Percentiles rank a stretch among this genome's conserved stretches.
Conservation (phyloP, 1,140 invertebrate genomes). For the Varroa destructor region DNA sequence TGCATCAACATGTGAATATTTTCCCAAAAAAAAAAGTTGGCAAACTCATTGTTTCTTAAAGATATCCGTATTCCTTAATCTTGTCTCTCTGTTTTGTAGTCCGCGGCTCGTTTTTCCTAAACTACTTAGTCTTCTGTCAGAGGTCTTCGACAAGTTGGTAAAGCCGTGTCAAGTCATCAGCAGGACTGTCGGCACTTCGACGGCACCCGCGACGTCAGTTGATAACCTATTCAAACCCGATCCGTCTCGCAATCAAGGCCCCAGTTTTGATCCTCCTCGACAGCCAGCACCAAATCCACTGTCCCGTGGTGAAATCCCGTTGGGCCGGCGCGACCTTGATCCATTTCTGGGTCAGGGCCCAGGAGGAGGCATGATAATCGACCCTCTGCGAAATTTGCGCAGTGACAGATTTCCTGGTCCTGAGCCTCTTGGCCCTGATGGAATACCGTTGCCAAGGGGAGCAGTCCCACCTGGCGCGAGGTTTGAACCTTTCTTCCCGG, state of each 20-base stretch:
- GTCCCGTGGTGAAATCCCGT: not conserved
- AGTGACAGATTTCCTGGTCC: not conserved
- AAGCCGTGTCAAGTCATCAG: not conserved
- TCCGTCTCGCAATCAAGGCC: no score
- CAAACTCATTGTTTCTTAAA: no score
- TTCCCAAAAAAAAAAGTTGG: no score
- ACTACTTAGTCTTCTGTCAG: not conserved
- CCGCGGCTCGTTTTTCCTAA: not conserved
- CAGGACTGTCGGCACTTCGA: not conserved
- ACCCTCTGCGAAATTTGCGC: not conserved
- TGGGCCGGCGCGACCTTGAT: constrained; percentile 4
- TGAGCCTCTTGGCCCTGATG: not conserved
- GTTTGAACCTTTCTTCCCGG: constrained; percentile 15
- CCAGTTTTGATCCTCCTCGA: no score
- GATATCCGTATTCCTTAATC: no score
- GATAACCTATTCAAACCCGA: no score
- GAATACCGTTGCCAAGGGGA: constrained; percentile 7
- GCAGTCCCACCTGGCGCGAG: constrained; percentile 10
- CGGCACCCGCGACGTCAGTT: not conserved
- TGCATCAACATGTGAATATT: no score
- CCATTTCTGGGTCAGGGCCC: not conserved
- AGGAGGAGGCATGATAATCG: constrained; percentile 2
- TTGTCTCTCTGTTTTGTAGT: no score
- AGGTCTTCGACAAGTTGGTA: constrained; percentile 8
- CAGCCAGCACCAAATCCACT: not conserved